These are phyloP conservation scores for Mustela lutreola DNA, from an alignment of 2,113 vertebrate genomes.

Conservation along the genomic window DNA sequence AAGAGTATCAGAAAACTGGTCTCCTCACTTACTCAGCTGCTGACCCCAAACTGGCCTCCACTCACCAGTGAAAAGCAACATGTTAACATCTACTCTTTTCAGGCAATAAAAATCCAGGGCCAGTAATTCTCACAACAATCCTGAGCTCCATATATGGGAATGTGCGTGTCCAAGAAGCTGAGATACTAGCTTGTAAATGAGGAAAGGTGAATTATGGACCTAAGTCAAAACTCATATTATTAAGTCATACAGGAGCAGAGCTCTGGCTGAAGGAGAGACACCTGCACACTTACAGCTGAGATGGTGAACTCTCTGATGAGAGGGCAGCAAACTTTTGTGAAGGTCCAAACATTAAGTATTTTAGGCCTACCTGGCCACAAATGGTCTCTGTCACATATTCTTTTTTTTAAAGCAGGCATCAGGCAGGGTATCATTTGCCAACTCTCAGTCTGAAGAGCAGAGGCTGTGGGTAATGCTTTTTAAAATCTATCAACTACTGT, in stretches of 20 bases:
- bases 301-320: background rate
- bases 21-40: background rate
- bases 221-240: background rate
- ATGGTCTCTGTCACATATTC: background rate
- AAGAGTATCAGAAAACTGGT: background rate
- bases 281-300: background rate
- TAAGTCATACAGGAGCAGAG: background rate
- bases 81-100: background rate
- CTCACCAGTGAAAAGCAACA: background rate
- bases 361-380: conserved; percentile 11
- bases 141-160: background rate
- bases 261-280: background rate
- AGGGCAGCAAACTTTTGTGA: background rate
- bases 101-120: background rate
- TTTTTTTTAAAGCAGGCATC: background rate
- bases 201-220: background rate
- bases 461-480: background rate
- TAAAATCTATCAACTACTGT: background rate
- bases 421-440: background rate
- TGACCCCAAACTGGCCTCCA: conserved; percentile 32
- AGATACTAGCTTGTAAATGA: conserved; percentile 12
- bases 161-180: background rate
- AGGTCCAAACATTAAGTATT: background rate
- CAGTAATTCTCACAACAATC: conserved; percentile 32
- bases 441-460: background rate